Evolutionary conservation across 1,140 invertebrate genomes (phyloP).

Genomic region (Linepithema humile): DNA sequence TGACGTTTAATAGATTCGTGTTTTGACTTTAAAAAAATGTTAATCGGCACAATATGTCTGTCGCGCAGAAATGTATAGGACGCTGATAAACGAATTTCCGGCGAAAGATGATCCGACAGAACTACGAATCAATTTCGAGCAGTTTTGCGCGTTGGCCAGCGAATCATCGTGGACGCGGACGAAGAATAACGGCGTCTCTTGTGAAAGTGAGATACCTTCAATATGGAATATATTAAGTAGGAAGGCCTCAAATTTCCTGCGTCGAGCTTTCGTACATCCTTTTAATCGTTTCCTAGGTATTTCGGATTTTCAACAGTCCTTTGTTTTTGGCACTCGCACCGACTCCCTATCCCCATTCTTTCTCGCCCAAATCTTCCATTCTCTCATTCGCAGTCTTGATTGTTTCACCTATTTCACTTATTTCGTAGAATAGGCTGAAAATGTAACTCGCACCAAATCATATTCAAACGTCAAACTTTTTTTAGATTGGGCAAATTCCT

Average conservation of each 20-base stretch:
- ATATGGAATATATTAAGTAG: constrained; percentile 82
- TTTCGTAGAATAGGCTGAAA: constrained; percentile 29
- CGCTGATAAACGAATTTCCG: constrained; percentile 75
- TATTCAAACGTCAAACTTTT: constrained; percentile 30
- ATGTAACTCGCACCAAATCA: background rate
- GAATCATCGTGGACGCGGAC: constrained; percentile 78
- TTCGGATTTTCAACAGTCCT: constrained; percentile 70
- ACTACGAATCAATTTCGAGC: constrained; percentile 86
- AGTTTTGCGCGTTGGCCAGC: constrained; percentile 87
- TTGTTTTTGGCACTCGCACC: constrained; percentile 21
- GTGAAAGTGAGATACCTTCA: constrained; percentile 85
- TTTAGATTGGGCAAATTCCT: constrained; percentile 81
- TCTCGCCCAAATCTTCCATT: background rate
- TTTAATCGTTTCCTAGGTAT: constrained; percentile 84
- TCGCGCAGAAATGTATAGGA: constrained; percentile 75
- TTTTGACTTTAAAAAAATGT: constrained; percentile 8
- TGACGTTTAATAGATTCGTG: background rate
- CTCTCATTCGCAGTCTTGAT: background rate
- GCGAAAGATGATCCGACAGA: constrained; percentile 75
- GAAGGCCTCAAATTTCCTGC: constrained; percentile 82
- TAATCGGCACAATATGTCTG: constrained; percentile 24
- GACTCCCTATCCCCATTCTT: background rate
- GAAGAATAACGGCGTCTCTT: constrained; percentile 81
- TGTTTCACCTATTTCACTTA: background rate
- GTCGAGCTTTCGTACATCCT: constrained; percentile 80